Percentiles rank a stretch among this genome's conserved stretches.
Conservation (phyloP, 2,797 vertebrate species). For the Dendrocincla fuliginosa region DNA sequence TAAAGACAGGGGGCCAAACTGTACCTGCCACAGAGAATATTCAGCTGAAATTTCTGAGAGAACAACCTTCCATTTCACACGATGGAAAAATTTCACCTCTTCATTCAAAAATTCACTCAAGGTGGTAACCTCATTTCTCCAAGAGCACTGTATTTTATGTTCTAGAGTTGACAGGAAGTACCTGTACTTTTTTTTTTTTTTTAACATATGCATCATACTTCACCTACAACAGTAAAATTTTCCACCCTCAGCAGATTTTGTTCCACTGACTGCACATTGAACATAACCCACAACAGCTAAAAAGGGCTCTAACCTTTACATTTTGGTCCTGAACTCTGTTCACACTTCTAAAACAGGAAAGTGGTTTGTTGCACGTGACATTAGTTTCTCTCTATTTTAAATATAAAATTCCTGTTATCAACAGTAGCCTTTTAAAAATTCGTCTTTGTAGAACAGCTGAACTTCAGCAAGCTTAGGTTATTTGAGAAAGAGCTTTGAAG, state of each 20-base stretch:
- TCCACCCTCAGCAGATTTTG: slow-evolving; percentile 16
- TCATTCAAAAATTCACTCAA: background rate
- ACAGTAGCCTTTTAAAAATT: background rate
- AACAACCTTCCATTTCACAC: background rate
- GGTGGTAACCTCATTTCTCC: background rate
- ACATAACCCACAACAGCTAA: slow-evolving; percentile 2
- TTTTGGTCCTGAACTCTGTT: background rate
- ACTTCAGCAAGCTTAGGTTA: background rate
- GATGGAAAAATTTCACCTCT: background rate
- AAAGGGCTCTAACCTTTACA: background rate
- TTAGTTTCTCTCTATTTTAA: background rate
- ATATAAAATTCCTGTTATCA: background rate
- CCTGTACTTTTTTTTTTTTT: background rate
- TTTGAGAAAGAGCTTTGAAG: background rate
- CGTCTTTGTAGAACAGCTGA: background rate
- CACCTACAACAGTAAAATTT: background rate
- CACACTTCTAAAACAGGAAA: slow-evolving; percentile 14
- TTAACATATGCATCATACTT: background rate
- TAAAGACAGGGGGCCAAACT: background rate
- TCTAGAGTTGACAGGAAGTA: background rate
- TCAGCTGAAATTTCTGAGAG: background rate
- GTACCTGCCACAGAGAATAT: background rate
- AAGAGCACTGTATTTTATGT: background rate
- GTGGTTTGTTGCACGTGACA: background rate
- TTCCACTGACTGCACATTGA: slow-evolving; percentile 26